Conservation (phyloP, 2,888 invertebrate genomes). For the Polydrusus pterygomalis region DNA sequence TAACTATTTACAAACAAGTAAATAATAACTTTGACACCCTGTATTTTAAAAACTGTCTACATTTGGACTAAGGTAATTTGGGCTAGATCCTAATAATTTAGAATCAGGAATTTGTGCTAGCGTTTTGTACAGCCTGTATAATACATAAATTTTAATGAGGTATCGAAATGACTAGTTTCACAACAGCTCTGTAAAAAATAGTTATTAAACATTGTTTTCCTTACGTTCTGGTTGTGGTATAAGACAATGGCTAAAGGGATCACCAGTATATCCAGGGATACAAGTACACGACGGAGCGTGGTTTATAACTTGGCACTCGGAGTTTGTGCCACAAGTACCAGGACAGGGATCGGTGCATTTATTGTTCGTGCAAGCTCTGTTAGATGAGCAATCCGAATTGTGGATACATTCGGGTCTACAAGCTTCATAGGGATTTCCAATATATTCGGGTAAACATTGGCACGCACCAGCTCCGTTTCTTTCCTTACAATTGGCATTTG, state of each 20-base stretch:
- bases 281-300: conserved; percentile 80
- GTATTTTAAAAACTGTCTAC: too few species aligned
- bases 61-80: too few species aligned
- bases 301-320: conserved; percentile 79
- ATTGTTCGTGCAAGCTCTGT: conserved; percentile 78
- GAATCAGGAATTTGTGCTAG: too few species aligned
- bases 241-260: conserved; percentile 77
- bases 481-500: conserved; percentile 84
- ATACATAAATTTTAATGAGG: too few species aligned
- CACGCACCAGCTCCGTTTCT: conserved; percentile 84
- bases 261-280: conserved; percentile 78
- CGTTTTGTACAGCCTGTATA: too few species aligned
- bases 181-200: too few species aligned
- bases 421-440: conserved; percentile 85
- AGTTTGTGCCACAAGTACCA: conserved; percentile 81
- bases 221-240: conserved; percentile 69
- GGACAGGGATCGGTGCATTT: conserved; percentile 82
- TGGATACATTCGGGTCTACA: conserved; percentile 82
- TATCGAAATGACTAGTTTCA: too few species aligned
- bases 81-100: too few species aligned
- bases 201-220: conserved; percentile 55
- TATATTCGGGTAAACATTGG: conserved; percentile 80
- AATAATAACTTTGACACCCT: too few species aligned
- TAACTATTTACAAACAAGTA: too few species aligned
- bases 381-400: conserved; percentile 80